Evolutionary conservation across 2,888 invertebrate genomes (phyloP).

Genomic region (Drosophila nigritarsus): DNA sequence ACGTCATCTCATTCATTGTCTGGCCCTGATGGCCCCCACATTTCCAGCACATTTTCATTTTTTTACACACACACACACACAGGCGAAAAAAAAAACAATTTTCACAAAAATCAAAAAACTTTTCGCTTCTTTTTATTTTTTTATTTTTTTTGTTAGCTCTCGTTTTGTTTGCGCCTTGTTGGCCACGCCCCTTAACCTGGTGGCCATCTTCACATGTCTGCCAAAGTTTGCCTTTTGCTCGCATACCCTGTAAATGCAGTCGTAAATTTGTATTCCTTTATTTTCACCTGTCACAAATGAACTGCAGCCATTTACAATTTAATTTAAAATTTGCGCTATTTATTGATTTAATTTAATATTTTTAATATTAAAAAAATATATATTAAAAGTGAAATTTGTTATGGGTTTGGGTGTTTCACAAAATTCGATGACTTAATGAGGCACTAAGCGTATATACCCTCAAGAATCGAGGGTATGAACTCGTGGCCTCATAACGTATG

Average conservation of each 20-base stretch:
- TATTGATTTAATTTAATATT: not conserved
- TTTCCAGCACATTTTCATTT: conserved; percentile 51
- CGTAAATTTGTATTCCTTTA: not conserved
- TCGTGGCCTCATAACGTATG: not conserved
- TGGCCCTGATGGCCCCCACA: not conserved
- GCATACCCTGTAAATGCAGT: conserved; percentile 14
- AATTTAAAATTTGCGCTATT: not conserved
- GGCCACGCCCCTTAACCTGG: conserved; percentile 35
- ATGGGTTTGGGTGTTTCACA: not conserved
- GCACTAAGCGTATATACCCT: not conserved
- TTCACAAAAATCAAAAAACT: conserved; percentile 71
- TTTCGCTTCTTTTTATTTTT: conserved; percentile 21
- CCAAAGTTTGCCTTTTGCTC: conserved; percentile 20
- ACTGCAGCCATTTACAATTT: not conserved
- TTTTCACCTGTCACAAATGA: no score
- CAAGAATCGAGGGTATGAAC: not conserved
- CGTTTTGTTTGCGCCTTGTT: conserved; percentile 37
- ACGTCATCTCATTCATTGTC: conserved; percentile 48
- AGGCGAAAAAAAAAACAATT: conserved; percentile 48
- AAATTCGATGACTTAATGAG: not conserved
- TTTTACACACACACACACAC: conserved; percentile 23
- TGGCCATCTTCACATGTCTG: conserved; percentile 26
- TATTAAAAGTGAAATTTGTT: not conserved
- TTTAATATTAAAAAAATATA: not conserved
- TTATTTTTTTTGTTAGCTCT: no score